Percentiles rank a stretch among this genome's conserved stretches.
phyloP scores from a whole-genome alignment of 1,140 invertebrate genomes.

The Sycophila sp. region DNA sequence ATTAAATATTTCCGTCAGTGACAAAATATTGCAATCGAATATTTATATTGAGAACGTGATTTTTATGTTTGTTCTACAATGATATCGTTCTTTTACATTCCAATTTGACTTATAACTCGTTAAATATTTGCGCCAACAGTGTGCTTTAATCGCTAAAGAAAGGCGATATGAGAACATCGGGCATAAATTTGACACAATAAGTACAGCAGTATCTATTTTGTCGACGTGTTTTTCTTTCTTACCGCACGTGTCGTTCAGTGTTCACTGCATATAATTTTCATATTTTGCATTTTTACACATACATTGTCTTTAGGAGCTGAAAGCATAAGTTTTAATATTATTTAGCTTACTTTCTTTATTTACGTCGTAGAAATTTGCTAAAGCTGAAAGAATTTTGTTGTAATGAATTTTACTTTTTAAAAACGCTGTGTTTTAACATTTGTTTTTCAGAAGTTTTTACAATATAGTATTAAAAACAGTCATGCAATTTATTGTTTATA shows the following conservation, averaged over 20 bases:
- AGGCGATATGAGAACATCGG: background rate
- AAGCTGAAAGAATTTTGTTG: too few relatives aligned
- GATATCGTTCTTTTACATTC: background rate
- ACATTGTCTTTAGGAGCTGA: too few relatives aligned
- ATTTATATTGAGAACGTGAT: slow-evolving; percentile 23
- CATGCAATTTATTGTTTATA: too few relatives aligned
- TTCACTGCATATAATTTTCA: background rate
- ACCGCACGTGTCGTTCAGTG: background rate
- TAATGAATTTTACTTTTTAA: too few relatives aligned
- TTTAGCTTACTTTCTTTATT: too few relatives aligned
- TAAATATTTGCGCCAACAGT: slow-evolving; percentile 3
- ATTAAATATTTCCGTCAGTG: slow-evolving; percentile 23
- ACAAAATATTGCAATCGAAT: slow-evolving; percentile 13
- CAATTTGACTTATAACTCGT: background rate
- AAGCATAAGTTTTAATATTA: too few relatives aligned
- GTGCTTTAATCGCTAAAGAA: background rate
- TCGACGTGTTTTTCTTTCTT: background rate
- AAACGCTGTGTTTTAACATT: too few relatives aligned
- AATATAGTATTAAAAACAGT: too few relatives aligned
- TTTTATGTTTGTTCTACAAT: background rate
- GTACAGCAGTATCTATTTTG: background rate
- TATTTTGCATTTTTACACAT: background rate
- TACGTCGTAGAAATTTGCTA: too few relatives aligned
- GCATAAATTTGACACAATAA: background rate
- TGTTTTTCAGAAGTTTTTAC: too few relatives aligned